Base-by-base conservation (phyloP, 2,797 vertebrate species). In the Myotis findleyi region DNA sequence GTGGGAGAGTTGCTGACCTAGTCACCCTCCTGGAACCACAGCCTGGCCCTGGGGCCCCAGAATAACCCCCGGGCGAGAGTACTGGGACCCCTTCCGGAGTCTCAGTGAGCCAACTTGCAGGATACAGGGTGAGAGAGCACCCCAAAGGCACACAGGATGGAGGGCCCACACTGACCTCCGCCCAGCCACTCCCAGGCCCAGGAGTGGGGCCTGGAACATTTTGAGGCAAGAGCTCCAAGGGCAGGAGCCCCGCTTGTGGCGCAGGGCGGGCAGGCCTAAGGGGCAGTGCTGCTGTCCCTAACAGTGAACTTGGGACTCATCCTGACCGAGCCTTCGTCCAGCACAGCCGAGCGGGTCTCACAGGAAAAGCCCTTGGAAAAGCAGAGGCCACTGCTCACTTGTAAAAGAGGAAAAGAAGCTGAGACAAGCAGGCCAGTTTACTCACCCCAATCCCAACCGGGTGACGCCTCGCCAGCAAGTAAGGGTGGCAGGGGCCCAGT, bases 31-130 rank as follows among this genome's bases (percentile, higher is more conserved):
- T 30, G 66, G 49, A 51, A 47, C 9, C 27, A 23, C 27, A 55
- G 49, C 18, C 11, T 2, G 8, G 72, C 10, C 2, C 0, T 0
- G 6, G 73, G 27, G 17, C 14, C 23, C 2, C 55, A 79, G n/a
- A 86, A 68, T 3, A 13, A 30, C 27, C 33, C 2, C 23, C 0
- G 18, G 44, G 20, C 0, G 7, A 1, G 16, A 38, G 8, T 21
- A 17, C 23, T 4, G 6, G 59, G 55, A 8, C 8, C 23, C 18
- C 10, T 10, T 2, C 7, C 4, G 14, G 10, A 2, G 5, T 36
- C 27, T 55, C 14, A 0, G 0, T 9, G 1, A 55, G n/a, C 2
- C 27, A 38, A 51, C 10, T 0, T 1, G 5, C 16, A 51, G 30
- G 5, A 21, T 3, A 9, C 7, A 14, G 10, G 7, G 8, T 8